Evolutionary conservation across 2,888 invertebrate genomes (phyloP).

Genomic region (Cheilosia vulpina): DNA sequence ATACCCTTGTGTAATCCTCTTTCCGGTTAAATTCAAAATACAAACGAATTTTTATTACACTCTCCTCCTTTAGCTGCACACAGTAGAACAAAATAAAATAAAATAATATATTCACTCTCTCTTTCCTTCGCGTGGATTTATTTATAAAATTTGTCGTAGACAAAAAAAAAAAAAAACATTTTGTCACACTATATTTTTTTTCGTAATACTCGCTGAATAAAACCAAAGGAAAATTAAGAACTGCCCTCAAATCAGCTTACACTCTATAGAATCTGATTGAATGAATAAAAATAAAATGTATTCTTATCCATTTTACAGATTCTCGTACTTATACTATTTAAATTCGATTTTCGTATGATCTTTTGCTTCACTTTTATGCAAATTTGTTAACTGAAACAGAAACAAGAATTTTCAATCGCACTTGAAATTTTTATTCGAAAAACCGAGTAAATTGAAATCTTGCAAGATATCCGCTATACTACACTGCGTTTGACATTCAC

Average conservation of each 20-base stretch:
- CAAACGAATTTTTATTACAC: slow-evolving; percentile 8
- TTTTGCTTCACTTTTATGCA: neutral
- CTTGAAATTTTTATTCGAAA: neutral
- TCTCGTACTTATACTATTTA: neutral
- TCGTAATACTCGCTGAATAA: slow-evolving; percentile 52
- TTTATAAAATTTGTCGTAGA: slow-evolving; percentile 55
- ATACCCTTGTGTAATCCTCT: slow-evolving; percentile 41
- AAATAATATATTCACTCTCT: slow-evolving; percentile 36
- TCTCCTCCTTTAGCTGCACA: slow-evolving; percentile 21
- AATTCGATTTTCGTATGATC: slow-evolving; percentile 1
- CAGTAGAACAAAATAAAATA: neutral
- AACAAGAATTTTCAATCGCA: neutral
- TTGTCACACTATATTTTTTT: slow-evolving; percentile 51
- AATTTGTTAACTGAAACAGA: neutral
- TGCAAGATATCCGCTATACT: neutral
- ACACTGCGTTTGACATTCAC: neutral
- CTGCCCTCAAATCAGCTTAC: slow-evolving; percentile 19
- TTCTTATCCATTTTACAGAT: neutral
- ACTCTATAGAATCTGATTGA: slow-evolving; percentile 2
- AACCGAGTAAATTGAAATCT: neutral
- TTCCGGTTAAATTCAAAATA: slow-evolving; percentile 17
- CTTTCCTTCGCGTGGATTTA: slow-evolving; percentile 27
- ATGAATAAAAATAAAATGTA: neutral
- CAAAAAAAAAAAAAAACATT: slow-evolving; percentile 36
- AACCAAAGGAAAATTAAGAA: slow-evolving; percentile 51